These are phyloP conservation scores for Erebia epiphron DNA, from an alignment of 2,888 invertebrate species.

Conservation along the genomic window DNA sequence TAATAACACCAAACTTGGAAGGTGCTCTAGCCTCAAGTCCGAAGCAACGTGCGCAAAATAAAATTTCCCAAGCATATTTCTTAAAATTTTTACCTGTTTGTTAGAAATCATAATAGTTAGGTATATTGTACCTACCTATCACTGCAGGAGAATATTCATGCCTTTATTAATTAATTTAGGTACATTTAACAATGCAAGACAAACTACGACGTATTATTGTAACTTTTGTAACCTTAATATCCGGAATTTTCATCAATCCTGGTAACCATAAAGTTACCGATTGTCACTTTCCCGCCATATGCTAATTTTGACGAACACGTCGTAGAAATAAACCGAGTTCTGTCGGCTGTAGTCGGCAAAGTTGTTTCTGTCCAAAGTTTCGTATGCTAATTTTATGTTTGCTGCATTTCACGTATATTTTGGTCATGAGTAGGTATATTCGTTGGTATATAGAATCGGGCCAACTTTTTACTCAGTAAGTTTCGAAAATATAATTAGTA, in stretches of 20 bases:
- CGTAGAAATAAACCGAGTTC: slow-evolving; percentile 39
- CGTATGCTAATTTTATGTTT: slow-evolving; percentile 32
- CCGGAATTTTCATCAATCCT: slow-evolving; percentile 13
- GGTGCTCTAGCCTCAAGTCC: too few species aligned
- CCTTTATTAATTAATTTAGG: too few species aligned
- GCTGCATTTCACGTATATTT: not conserved
- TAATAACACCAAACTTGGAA: too few species aligned
- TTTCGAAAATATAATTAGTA: not conserved
- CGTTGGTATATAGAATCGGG: not conserved
- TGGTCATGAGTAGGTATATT: not conserved
- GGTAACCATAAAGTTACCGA: slow-evolving; percentile 43
- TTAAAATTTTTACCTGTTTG: too few species aligned
- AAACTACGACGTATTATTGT: too few species aligned
- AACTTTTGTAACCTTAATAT: not conserved
- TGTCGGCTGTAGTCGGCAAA: slow-evolving; percentile 34
- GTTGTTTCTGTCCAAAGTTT: slow-evolving; percentile 25
- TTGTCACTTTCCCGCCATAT: slow-evolving; percentile 54
- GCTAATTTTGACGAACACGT: slow-evolving; percentile 55
- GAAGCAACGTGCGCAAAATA: too few species aligned
- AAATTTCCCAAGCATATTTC: too few species aligned
- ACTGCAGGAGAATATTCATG: too few species aligned
- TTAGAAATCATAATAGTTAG: too few species aligned
- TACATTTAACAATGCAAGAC: too few species aligned
- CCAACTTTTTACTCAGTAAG: not conserved
- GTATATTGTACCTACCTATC: too few species aligned